A percentile compares a stretch with the other conserved stretches of the same genome.
phyloP scores from a whole-genome alignment of 2,888 invertebrate species.

The Calameuta filiformis region DNA sequence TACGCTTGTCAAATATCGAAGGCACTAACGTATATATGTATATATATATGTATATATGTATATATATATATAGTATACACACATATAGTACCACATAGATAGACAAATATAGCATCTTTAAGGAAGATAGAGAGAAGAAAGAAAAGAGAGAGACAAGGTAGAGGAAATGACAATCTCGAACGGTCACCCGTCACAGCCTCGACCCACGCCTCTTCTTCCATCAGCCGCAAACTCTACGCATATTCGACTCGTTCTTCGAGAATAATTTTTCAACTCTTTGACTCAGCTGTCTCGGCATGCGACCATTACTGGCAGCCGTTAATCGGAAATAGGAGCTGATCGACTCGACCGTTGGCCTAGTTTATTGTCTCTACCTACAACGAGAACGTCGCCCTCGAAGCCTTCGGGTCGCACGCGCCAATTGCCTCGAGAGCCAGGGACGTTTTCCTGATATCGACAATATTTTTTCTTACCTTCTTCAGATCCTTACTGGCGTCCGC shows the following conservation, averaged over 20 bases:
- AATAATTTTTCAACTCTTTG: background rate
- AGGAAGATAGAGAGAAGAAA: conserved; percentile 7
- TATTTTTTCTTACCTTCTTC: conserved; percentile 76
- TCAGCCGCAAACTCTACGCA: too few species aligned
- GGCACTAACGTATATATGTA: conserved; percentile 25
- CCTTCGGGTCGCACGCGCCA: background rate
- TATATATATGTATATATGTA: conserved; percentile 7
- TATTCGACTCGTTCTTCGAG: too few species aligned
- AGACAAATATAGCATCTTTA: conserved; percentile 2
- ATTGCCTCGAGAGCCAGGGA: background rate
- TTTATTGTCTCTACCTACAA: background rate
- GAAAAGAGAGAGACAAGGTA: conserved; percentile 9
- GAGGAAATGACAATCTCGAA: background rate
- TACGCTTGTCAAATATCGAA: conserved; percentile 37
- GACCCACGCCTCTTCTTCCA: too few species aligned
- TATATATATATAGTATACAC: background rate
- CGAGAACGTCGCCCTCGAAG: background rate
- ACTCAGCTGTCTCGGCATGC: background rate
- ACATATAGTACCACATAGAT: background rate
- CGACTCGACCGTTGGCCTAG: conserved; percentile 5
- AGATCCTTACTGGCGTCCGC: conserved; percentile 84
- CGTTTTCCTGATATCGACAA: background rate
- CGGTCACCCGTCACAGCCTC: too few species aligned
- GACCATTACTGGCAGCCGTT: conserved; percentile 20
- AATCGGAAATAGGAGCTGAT: conserved; percentile 19